phyloP scores from a whole-genome alignment of 2,888 invertebrate genomes.

The Harpalus rufipes region DNA sequence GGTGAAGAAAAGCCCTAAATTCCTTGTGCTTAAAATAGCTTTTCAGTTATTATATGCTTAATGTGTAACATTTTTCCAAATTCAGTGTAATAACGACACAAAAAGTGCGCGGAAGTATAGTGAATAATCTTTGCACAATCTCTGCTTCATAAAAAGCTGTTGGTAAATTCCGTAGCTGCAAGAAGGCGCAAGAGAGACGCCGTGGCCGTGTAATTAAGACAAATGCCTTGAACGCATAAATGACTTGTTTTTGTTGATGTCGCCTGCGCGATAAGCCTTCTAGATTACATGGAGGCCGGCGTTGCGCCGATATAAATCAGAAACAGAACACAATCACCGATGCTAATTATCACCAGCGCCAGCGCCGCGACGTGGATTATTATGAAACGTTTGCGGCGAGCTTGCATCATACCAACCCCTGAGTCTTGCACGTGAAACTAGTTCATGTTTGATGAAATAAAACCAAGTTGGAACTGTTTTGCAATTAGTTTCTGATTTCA shows the following conservation, averaged over 20 bases:
- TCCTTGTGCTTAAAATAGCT: background rate
- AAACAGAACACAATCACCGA: slow-evolving; percentile 63
- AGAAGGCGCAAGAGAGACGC: slow-evolving; percentile 69
- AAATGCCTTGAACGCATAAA: slow-evolving; percentile 70
- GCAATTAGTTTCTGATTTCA: slow-evolving; percentile 39
- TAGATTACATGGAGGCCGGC: slow-evolving; percentile 59
- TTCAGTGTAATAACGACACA: background rate
- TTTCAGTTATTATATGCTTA: background rate
- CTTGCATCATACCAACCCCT: slow-evolving; percentile 25
- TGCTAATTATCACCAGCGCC: slow-evolving; percentile 55
- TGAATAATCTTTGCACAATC: slow-evolving; percentile 10
- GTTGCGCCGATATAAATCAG: slow-evolving; percentile 65
- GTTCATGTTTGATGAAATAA: slow-evolving; percentile 40
- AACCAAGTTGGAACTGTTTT: slow-evolving; percentile 27
- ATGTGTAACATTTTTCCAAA: background rate
- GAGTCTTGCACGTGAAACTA: slow-evolving; percentile 13
- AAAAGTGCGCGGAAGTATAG: slow-evolving; percentile 4
- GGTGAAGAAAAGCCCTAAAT: background rate
- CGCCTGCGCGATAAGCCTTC: slow-evolving; percentile 59
- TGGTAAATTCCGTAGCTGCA: slow-evolving; percentile 53
- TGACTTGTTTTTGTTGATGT: slow-evolving; percentile 70
- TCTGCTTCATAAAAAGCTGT: background rate
- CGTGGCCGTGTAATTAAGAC: slow-evolving; percentile 70
- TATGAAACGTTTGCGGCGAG: slow-evolving; percentile 46
- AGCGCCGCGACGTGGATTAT: slow-evolving; percentile 33